Conservation (phyloP, 2,797 vertebrate species). For the Pachyuromys duprasi region DNA sequence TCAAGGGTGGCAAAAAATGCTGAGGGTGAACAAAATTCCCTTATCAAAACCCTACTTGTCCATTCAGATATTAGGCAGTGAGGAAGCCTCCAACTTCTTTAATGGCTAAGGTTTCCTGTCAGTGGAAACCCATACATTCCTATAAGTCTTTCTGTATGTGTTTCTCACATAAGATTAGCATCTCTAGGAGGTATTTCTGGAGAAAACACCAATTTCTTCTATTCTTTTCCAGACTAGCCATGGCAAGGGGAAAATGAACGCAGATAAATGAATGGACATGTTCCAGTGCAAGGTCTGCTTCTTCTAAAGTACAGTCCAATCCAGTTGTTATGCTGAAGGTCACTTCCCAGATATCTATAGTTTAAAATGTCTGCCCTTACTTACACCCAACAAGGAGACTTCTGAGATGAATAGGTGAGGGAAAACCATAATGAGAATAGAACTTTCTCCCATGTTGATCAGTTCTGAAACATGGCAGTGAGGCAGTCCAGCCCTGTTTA, state of each 20-base stretch:
- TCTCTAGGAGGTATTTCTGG: neutral
- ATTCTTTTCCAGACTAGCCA: neutral
- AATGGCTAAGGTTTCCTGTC: constrained; percentile 9
- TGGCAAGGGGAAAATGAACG: neutral
- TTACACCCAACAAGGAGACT: neutral
- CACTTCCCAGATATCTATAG: neutral
- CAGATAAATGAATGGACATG: neutral
- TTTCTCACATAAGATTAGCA: neutral
- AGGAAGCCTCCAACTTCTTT: constrained; percentile 44
- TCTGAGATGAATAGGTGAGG: neutral
- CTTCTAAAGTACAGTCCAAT: neutral
- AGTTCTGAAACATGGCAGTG: neutral
- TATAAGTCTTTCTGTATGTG: constrained; percentile 3
- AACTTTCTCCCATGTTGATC: neutral
- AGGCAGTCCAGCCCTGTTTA: neutral
- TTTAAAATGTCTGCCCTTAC: neutral
- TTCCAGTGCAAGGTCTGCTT: neutral
- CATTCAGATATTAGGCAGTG: neutral
- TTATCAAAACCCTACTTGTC: constrained; percentile 24
- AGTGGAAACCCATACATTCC: neutral
- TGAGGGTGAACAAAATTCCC: constrained; percentile 62
- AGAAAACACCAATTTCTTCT: neutral
- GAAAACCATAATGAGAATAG: neutral
- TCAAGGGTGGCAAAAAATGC: constrained; percentile 62
- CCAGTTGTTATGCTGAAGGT: neutral